These are phyloP conservation scores for Cheilosia soror DNA, from an alignment of 2,888 invertebrate genomes.

Conservation along the genomic window DNA sequence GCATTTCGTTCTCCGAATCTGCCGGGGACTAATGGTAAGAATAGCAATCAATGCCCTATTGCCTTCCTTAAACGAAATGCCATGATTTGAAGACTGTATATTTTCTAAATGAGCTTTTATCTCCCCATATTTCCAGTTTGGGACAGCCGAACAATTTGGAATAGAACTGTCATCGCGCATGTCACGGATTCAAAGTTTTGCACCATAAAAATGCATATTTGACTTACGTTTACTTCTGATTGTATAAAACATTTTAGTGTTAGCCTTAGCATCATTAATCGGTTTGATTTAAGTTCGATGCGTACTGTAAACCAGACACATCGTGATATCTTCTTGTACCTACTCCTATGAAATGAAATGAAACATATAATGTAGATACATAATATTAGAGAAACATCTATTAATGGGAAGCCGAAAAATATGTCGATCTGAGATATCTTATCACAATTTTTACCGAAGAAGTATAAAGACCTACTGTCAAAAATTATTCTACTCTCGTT, in stretches of 20 bases:
- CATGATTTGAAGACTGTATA: conserved; percentile 4
- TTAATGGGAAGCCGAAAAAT: too few relatives aligned
- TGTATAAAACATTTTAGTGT: background rate
- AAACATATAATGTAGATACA: too few relatives aligned
- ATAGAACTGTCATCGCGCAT: conserved; percentile 46
- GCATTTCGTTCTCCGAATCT: too few relatives aligned
- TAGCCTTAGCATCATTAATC: background rate
- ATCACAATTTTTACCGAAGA: too few relatives aligned
- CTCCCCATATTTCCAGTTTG: conserved; percentile 61
- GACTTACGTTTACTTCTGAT: background rate
- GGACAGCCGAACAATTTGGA: conserved; percentile 49
- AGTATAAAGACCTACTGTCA: too few relatives aligned
- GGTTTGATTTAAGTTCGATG: background rate
- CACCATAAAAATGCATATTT: background rate
- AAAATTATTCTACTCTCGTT: too few relatives aligned
- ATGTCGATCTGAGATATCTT: background rate
- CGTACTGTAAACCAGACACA: background rate
- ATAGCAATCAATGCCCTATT: conserved; percentile 70
- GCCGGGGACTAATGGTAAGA: background rate
- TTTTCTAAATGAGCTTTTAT: conserved; percentile 29
- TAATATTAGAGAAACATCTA: too few relatives aligned
- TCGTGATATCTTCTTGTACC: too few relatives aligned
- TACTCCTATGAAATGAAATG: too few relatives aligned
- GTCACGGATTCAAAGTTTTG: conserved; percentile 14
- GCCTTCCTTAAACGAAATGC: conserved; percentile 53